Evolutionary conservation across 2,797 vertebrate species (phyloP).

Genomic region (Streptopelia turtur): DNA sequence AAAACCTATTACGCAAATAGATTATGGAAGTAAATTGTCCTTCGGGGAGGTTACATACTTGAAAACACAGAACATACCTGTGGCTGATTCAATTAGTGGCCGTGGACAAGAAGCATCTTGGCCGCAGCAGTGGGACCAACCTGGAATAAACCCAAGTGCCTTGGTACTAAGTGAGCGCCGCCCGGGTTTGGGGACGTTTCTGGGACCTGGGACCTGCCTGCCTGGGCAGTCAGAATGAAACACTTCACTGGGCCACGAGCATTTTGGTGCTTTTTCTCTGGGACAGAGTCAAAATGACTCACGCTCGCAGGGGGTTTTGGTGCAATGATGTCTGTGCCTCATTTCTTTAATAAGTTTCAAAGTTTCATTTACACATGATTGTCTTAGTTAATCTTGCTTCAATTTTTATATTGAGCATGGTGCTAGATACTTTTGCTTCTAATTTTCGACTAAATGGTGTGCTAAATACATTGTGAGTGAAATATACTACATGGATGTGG

Average conservation of each 20-base stretch:
- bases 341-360: neutral
- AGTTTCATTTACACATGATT: conserved; percentile 45
- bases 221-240: neutral
- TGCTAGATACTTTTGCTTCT: neutral
- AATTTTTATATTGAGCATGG: neutral
- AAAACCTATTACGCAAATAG: neutral
- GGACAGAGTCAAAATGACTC: neutral
- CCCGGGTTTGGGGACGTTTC: neutral
- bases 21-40: neutral
- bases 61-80: neutral
- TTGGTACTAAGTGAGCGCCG: neutral
- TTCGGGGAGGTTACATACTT: neutral
- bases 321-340: neutral
- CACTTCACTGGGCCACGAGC: fast-evolving
- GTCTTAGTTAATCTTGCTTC: neutral
- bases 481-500: fast-evolving
- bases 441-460: neutral
- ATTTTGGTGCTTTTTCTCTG: neutral
- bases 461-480: neutral
- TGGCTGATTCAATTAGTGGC: neutral
- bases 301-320: neutral
- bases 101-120: neutral
- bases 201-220: neutral
- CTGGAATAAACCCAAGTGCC: neutral
- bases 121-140: neutral